Evolutionary conservation across 2,888 invertebrate genomes (phyloP).

Genomic region (Pristionchus arcanus): DNA sequence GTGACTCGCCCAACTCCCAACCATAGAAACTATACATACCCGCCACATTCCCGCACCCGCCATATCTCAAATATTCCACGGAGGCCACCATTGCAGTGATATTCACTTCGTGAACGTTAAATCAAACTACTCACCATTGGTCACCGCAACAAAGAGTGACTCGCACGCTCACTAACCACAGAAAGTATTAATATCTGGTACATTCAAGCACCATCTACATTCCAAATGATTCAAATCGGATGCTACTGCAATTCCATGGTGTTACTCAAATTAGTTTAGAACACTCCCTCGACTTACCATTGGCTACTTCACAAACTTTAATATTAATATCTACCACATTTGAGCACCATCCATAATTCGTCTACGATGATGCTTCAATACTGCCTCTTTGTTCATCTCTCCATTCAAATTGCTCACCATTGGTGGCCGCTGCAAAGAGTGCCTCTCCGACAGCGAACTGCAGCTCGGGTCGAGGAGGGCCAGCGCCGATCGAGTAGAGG

Average conservation of each 20-base stretch:
- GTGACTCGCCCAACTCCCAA: slow-evolving; percentile 63
- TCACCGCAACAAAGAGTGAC: slow-evolving; percentile 43
- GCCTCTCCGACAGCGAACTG: slow-evolving; percentile 68
- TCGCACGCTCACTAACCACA: slow-evolving; percentile 61
- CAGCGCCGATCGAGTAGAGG: slow-evolving; percentile 64
- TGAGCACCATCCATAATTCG: too few relatives aligned
- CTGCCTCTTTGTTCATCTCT: too few relatives aligned
- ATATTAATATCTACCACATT: too few relatives aligned
- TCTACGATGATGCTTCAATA: too few relatives aligned
- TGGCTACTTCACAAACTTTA: too few relatives aligned
- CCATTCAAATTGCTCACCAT: background rate
- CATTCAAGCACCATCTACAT: too few relatives aligned
- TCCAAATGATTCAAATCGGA: too few relatives aligned
- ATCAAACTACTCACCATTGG: background rate
- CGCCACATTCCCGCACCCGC: background rate
- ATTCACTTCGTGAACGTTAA: background rate
- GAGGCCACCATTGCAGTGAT: background rate
- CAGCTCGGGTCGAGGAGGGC: slow-evolving; percentile 71
- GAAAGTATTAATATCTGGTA: too few relatives aligned
- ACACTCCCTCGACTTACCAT: too few relatives aligned
- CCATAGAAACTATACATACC: slow-evolving; percentile 57
- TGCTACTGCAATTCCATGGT: too few relatives aligned
- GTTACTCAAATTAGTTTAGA: too few relatives aligned
- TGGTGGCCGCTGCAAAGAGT: slow-evolving; percentile 40
- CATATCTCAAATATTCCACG: background rate